These are phyloP conservation scores for Heteropelma amictum DNA, from an alignment of 2,888 invertebrate species.

Conservation along the genomic window DNA sequence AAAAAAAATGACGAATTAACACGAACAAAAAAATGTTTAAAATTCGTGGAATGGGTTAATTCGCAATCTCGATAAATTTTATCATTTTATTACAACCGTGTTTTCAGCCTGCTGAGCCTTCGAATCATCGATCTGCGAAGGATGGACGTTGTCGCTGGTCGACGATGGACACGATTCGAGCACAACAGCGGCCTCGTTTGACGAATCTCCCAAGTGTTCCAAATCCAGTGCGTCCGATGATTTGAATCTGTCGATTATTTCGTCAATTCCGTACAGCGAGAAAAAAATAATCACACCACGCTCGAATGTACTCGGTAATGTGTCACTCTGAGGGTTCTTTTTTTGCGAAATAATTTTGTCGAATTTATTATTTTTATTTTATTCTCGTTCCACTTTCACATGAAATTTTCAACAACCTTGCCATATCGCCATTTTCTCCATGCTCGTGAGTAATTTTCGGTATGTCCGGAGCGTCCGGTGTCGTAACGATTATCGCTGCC, in stretches of 20 bases:
- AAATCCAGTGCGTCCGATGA: conserved; percentile 38
- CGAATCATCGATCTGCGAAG: background rate
- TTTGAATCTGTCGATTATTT: conserved; percentile 41
- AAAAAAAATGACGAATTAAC: too few relatives aligned
- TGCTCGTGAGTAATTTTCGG: conserved; percentile 44
- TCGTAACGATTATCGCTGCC: conserved; percentile 48
- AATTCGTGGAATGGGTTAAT: too few relatives aligned
- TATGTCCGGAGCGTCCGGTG: conserved; percentile 55
- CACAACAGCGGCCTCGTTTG: conserved; percentile 5
- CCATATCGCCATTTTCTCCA: conserved; percentile 24
- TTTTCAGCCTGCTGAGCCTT: too few relatives aligned
- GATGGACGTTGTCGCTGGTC: conserved; percentile 6
- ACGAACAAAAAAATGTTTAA: too few relatives aligned
- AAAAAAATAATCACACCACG: background rate
- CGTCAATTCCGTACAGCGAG: background rate
- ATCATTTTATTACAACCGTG: too few relatives aligned
- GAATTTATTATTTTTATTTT: too few relatives aligned
- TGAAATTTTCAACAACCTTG: conserved; percentile 31
- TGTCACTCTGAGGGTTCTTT: too few relatives aligned
- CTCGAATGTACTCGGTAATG: too few relatives aligned
- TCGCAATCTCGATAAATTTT: too few relatives aligned
- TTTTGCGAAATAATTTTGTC: too few relatives aligned
- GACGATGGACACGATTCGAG: conserved; percentile 13
- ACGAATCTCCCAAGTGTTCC: conserved; percentile 3
- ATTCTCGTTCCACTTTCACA: background rate